A percentile compares a stretch with the other conserved stretches of the same genome.
Conservation (phyloP, 1,140 invertebrate species). For the Drosophila guanche region DNA sequence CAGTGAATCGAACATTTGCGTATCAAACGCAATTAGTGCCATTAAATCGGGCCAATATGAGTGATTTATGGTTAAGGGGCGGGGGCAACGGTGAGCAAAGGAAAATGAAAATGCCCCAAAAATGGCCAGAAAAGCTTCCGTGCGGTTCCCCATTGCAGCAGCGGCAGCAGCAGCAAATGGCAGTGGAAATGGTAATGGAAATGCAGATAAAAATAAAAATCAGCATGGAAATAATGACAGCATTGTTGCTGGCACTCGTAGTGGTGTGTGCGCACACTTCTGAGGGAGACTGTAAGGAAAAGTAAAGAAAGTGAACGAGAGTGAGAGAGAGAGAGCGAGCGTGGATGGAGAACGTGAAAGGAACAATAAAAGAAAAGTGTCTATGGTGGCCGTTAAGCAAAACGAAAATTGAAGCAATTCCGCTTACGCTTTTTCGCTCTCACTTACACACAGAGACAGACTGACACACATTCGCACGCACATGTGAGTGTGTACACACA, state of each 20-base stretch:
- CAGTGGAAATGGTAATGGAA: constrained; percentile 78
- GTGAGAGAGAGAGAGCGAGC: constrained; percentile 21
- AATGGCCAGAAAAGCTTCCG: constrained; percentile 15
- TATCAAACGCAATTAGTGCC: constrained; percentile 75
- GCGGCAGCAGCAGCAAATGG: constrained; percentile 28
- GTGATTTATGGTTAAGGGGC: constrained; percentile 59
- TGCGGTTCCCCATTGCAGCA: neutral
- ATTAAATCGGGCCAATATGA: constrained; percentile 72
- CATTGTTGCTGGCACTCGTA: constrained; percentile 40
- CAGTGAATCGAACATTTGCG: constrained; percentile 65
- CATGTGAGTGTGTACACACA: neutral
- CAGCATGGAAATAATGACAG: constrained; percentile 80
- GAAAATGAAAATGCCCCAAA: constrained; percentile 24
- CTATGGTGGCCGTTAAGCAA: constrained; percentile 77
- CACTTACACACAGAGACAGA: constrained; percentile 22
- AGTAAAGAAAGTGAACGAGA: neutral
- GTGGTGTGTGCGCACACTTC: constrained; percentile 9
- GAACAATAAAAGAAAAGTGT: constrained; percentile 82
- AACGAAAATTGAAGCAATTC: constrained; percentile 82
- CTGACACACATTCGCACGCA: constrained; percentile 5
- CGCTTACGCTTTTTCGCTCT: constrained; percentile 40
- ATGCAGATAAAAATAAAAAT: constrained; percentile 82
- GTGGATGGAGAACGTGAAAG: constrained; percentile 36
- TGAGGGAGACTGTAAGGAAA: constrained; percentile 6
- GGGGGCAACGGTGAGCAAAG: constrained; percentile 1